Evolutionary conservation across 2,797 vertebrate species (phyloP).

Genomic region (Dicrostonyx torquatus): DNA sequence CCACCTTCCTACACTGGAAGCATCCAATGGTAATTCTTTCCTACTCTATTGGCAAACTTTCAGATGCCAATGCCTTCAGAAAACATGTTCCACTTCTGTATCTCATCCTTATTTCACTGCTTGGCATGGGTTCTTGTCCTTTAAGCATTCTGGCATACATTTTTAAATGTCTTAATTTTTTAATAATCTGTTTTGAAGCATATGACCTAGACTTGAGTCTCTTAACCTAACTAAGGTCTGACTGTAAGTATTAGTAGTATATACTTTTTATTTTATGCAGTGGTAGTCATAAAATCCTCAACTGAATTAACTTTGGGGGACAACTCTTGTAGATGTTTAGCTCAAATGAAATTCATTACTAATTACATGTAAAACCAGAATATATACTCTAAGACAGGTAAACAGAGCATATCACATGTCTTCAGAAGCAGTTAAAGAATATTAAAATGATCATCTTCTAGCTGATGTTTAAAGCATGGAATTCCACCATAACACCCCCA

Average conservation of each 20-base stretch:
- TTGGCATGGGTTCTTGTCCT: constrained; percentile 4
- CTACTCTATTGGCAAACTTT: background rate
- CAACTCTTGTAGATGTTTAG: background rate
- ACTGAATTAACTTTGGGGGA: background rate
- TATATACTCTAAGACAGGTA: constrained; percentile 16
- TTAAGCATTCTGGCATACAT: background rate
- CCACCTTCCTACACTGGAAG: background rate
- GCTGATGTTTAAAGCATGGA: constrained; percentile 9
- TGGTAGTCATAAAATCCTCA: background rate
- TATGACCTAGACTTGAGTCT: background rate
- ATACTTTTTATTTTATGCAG: background rate
- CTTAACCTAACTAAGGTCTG: background rate
- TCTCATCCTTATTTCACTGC: background rate
- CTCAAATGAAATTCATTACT: background rate
- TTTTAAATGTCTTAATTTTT: constrained; percentile 27
- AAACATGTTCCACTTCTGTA: background rate
- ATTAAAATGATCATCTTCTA: background rate
- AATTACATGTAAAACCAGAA: constrained; percentile 49
- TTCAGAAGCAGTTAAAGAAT: constrained; percentile 3
- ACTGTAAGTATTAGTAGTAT: background rate
- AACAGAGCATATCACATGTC: background rate
- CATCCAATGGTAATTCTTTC: background rate
- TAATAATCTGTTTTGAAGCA: background rate
- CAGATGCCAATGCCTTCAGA: background rate
- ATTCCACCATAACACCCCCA: background rate